Evolutionary conservation across 2,113 vertebrate genomes (phyloP).

Genomic region (Haliaeetus leucogaster): DNA sequence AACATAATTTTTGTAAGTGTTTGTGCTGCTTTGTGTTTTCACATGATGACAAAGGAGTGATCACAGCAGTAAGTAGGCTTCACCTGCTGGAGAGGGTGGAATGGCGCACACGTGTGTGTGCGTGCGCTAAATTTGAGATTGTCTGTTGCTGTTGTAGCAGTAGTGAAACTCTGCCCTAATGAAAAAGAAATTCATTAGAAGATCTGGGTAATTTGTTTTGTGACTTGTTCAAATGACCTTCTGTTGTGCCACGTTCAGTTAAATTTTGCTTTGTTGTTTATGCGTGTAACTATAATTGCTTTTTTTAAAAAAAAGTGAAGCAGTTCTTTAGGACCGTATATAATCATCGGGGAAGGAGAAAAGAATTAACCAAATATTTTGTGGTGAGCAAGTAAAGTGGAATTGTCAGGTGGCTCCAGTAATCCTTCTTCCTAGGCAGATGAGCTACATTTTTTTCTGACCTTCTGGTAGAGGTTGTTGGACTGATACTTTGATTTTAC

Average conservation of each 20-base stretch:
- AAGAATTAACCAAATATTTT: not conserved
- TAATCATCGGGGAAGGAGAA: not conserved
- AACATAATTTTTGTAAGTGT: not conserved
- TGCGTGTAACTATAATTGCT: not conserved
- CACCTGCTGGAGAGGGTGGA: not conserved
- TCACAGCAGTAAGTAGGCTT: not conserved
- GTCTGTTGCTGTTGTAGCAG: not conserved
- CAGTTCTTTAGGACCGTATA: not conserved
- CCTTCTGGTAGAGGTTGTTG: not conserved
- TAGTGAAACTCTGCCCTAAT: not conserved
- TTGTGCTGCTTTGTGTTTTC: not conserved
- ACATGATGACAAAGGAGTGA: not conserved
- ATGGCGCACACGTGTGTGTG: rapidly evolving
- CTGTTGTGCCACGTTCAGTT: not conserved
- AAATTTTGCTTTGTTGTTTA: not conserved
- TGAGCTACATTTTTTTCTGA: not conserved
- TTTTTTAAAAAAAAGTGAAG: not conserved
- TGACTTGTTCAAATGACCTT: not conserved
- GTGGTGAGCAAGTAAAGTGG: not conserved
- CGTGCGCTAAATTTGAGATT: not conserved
- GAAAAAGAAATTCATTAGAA: not conserved
- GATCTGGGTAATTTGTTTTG: not conserved
- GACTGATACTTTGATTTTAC: not conserved
- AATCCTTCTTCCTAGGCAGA: not conserved
- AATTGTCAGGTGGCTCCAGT: not conserved